Evolutionary conservation across 2,888 invertebrate species (phyloP), one percentile per base, ranked within the genome.

Genomic region (Sussaba pulchella): DNA sequence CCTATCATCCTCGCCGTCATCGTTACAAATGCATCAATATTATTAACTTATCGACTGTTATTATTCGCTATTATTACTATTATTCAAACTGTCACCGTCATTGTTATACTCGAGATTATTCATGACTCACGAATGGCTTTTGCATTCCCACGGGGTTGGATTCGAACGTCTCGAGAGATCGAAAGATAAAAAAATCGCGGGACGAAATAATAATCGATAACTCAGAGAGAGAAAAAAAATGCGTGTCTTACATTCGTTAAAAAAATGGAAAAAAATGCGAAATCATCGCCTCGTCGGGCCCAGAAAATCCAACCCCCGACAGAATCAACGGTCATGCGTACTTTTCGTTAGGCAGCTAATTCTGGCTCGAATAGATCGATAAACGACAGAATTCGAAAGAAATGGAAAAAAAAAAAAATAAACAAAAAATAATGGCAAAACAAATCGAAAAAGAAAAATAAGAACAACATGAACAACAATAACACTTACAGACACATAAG

Each of bases 311-410:
- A 88, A 85, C n/a, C 83, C 84, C 83, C 88, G 52, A 57, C 86
- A 85, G 89, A 82, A 85, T 87, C 85, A 83, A 89, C 76, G 81
- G 84, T 87, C 86, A 89, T 90, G 88, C 91, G 88, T 71, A 75
- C 85, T 83, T 90, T 86, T 87, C 87, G 78, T 86, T 87, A 84
- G 83, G 87, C 87, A 89, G 86, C 87, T 6, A 86, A 85, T 81
- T 80, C 84, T 84, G 86, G 86, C 85, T 87, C 85, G 83, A 87
- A 72, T 77, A 87, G 83, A 88, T 87, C 84, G 89, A 88, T 88
- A 88, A 89, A 89, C 83, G 63, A 86, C 82, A 85, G 80, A 82
- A 78, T 87, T 85, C 77, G 85, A 87, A 85, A 84, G 74, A 83
- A 81, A 64, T 66, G 14, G 39, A 31, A 39, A 69, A 43, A 43